phyloP scores from a whole-genome alignment of 64 coral and sea anemone genomes.

The Stichodactyla helianthus region DNA sequence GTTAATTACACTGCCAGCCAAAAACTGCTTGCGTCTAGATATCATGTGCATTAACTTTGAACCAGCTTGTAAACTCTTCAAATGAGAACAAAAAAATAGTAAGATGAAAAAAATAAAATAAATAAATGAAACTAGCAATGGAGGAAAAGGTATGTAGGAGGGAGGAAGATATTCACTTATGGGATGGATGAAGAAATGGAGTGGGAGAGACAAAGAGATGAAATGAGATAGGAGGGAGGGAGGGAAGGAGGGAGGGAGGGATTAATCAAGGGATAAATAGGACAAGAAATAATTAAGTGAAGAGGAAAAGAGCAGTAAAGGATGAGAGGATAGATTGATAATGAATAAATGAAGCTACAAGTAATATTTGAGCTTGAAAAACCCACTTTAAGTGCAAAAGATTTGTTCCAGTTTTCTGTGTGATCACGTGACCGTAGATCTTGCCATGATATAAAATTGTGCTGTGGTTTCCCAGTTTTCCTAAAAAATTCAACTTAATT shows the following conservation, averaged over 20 bases:
- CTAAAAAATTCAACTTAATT: slow-evolving; percentile 21
- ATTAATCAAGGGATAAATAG: too few relatives aligned
- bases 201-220: not conserved
- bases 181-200: too few relatives aligned
- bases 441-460: slow-evolving; percentile 98
- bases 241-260: not conserved
- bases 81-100: not conserved
- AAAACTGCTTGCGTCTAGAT: slow-evolving; percentile 81
- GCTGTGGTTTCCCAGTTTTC: slow-evolving; percentile 69
- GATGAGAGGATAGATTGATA: not conserved
- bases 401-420: slow-evolving; percentile 82
- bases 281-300: too few relatives aligned
- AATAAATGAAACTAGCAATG: not conserved
- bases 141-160: not conserved
- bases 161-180: too few relatives aligned
- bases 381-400: slow-evolving; percentile 77
- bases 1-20: slow-evolving; percentile 90
- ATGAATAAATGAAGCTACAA: not conserved
- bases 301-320: not conserved
- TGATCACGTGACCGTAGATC: slow-evolving; percentile 69
- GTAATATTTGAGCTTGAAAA: not conserved
- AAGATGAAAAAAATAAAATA: not conserved
- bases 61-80: slow-evolving; percentile 72
- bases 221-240: not conserved
- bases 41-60: slow-evolving; percentile 91